Evolutionary conservation across 64 coral and sea anemone genomes (phyloP).

Genomic region (Catalaphyllia jardinei): DNA sequence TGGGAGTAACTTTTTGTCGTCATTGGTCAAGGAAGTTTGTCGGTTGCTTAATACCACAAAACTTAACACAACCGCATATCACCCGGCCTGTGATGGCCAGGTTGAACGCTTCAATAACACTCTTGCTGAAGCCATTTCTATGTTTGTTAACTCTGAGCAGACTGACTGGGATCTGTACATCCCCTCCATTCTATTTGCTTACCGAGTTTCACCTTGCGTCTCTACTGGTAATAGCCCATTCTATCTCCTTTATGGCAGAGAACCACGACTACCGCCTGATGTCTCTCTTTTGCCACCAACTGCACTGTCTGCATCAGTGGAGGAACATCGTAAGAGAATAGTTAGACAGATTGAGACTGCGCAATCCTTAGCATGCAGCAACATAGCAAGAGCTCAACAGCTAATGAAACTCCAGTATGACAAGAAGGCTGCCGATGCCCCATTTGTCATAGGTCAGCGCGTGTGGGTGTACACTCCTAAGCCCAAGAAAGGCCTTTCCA

Average conservation of each 20-base stretch:
- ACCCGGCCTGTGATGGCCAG: slow-evolving; percentile 17
- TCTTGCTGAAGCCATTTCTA: slow-evolving; percentile 19
- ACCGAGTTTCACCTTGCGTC: not conserved
- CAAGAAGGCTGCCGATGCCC: not conserved
- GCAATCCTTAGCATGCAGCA: not conserved
- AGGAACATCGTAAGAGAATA: not conserved
- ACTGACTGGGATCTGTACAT: slow-evolving; percentile 27
- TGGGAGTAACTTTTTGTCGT: slow-evolving; percentile 19
- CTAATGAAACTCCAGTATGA: slow-evolving; percentile 28
- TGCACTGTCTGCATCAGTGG: not conserved
- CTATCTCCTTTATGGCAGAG: slow-evolving; percentile 21
- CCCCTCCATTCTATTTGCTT: not conserved
- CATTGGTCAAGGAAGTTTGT: slow-evolving; percentile 32
- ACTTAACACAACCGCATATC: slow-evolving; percentile 16
- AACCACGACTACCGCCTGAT: not conserved
- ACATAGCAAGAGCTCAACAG: slow-evolving; percentile 21
- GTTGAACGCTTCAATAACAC: slow-evolving; percentile 14
- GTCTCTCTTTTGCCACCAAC: not conserved
- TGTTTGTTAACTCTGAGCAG: not conserved
- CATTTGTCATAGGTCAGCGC: not conserved
- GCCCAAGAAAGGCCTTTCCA: not conserved
- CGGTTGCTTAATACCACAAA: slow-evolving; percentile 1
- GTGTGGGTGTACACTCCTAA: slow-evolving; percentile 18
- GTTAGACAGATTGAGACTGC: not conserved
- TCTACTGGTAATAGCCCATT: slow-evolving; percentile 18